These are phyloP conservation scores for Drosophila sp. DNA, from an alignment of 1,140 invertebrate species.

Conservation along the genomic window DNA sequence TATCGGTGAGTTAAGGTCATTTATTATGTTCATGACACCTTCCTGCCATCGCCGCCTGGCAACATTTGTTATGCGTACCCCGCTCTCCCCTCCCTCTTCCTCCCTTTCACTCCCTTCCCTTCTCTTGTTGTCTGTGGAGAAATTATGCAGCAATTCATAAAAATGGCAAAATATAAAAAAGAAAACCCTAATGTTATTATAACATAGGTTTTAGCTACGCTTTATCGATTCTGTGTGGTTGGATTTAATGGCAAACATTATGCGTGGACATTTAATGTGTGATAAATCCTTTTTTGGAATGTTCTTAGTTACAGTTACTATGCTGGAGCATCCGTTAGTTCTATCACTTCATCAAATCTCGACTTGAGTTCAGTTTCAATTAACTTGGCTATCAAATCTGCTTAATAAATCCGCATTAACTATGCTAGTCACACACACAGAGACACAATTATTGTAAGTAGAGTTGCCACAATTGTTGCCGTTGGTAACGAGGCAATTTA, in stretches of 20 bases:
- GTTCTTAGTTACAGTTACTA: slow-evolving; percentile 15
- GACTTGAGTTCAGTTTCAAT: slow-evolving; percentile 69
- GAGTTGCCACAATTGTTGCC: slow-evolving; percentile 48
- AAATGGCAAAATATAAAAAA: slow-evolving; percentile 63
- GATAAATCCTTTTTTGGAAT: slow-evolving; percentile 15
- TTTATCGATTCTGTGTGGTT: slow-evolving; percentile 67
- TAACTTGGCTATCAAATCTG: slow-evolving; percentile 53
- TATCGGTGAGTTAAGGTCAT: slow-evolving; percentile 77
- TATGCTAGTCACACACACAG: slow-evolving; percentile 59
- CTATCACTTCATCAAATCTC: slow-evolving; percentile 16
- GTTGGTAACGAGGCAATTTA: slow-evolving; percentile 68
- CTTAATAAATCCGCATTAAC: slow-evolving; percentile 32
- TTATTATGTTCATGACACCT: slow-evolving; percentile 79
- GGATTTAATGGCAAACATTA: slow-evolving; percentile 37
- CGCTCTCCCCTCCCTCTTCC: not conserved
- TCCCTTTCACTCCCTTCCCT: slow-evolving; percentile 1
- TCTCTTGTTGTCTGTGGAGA: slow-evolving; percentile 62
- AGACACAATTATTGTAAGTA: slow-evolving; percentile 59
- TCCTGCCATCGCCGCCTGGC: slow-evolving; percentile 46
- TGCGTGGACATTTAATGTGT: slow-evolving; percentile 42
- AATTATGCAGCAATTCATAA: slow-evolving; percentile 80
- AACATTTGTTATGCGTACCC: slow-evolving; percentile 66
- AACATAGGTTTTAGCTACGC: slow-evolving; percentile 59
- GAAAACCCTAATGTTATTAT: slow-evolving; percentile 51
- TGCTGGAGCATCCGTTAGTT: slow-evolving; percentile 13